Base-by-base conservation (phyloP, 2,113 vertebrate species). In the Bucco capensis region DNA sequence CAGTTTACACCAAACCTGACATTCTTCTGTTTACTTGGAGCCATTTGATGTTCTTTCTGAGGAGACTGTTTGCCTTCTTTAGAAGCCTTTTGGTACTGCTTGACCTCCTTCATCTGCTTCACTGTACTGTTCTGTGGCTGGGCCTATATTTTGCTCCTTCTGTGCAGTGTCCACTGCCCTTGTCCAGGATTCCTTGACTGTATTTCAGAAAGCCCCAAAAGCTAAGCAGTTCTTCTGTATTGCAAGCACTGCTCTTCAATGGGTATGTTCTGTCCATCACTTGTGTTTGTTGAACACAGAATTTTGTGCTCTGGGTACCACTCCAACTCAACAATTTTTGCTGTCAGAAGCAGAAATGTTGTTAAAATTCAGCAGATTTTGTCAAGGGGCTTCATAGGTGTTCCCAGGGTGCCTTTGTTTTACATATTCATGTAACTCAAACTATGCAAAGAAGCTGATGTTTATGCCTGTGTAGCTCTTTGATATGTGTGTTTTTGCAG, bases 191-290 rank as follows among this genome's bases (percentile, higher is more conserved):
- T 67, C 25, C 8, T 62, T 57, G 22, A 12, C 22, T 0, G 0
- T 62, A 19, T 51, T 42, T 80, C 60, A 28, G 27, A 46, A 49
- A 38, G 18, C 21, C 8, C 6, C 18, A 14, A 53, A 40, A 64
- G 7, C 31, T 10, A 14, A 82, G 19, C 44, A 53, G 7, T 49
- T 69, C n/a, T 50, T 31, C 33, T 49, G 19, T 31, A 27, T 19
- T 35, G 46, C 31, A 50, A 38, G 22, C 28, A 5, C 66, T 40
- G 28, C 35, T 86, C 8, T 14, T 15, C 33, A 57, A 12, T 11
- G 40, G 14, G 15, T 0, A 0, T 35, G 8, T 44, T 69, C 54
- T 76, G 19, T 16, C 35, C 1, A 2, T 42, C 8, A 2, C 17
- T 62, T 77, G 2, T 42, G 27, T 51, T 71, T 88, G 15, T 49